phyloP scores from a whole-genome alignment of 2,113 vertebrate species.

The Cyanistes caeruleus region DNA sequence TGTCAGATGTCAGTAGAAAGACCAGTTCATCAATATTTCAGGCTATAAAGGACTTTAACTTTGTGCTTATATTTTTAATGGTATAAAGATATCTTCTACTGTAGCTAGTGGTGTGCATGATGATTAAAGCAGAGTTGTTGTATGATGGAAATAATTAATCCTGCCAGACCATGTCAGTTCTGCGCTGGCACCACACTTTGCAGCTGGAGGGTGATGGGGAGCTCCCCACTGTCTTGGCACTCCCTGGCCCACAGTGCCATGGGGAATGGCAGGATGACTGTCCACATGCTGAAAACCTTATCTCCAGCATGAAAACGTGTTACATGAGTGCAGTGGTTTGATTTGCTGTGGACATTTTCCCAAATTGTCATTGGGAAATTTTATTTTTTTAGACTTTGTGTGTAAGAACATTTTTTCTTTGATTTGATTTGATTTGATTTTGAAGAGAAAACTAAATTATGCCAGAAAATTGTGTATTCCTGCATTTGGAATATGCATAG shows the following conservation, averaged over 20 bases:
- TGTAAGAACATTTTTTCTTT: background rate
- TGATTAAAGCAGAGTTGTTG: background rate
- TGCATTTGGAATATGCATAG: background rate
- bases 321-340: rapidly evolving
- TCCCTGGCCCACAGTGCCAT: rapidly evolving
- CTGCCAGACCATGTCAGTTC: background rate
- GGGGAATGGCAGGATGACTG: rapidly evolving
- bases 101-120: rapidly evolving
- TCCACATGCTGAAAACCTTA: rapidly evolving
- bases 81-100: rapidly evolving
- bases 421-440: background rate
- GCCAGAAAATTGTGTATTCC: background rate
- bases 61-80: background rate
- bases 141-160: background rate
- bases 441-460: background rate
- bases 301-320: rapidly evolving
- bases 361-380: background rate
- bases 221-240: rapidly evolving
- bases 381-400: background rate
- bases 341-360: background rate
- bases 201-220: background rate
- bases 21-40: background rate
- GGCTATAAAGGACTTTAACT: background rate
- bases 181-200: rapidly evolving
- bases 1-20: background rate